Evolutionary conservation across 1,140 invertebrate genomes (phyloP), one percentile per base, ranked within the genome.

Genomic region (Diabrotica virgifera): DNA sequence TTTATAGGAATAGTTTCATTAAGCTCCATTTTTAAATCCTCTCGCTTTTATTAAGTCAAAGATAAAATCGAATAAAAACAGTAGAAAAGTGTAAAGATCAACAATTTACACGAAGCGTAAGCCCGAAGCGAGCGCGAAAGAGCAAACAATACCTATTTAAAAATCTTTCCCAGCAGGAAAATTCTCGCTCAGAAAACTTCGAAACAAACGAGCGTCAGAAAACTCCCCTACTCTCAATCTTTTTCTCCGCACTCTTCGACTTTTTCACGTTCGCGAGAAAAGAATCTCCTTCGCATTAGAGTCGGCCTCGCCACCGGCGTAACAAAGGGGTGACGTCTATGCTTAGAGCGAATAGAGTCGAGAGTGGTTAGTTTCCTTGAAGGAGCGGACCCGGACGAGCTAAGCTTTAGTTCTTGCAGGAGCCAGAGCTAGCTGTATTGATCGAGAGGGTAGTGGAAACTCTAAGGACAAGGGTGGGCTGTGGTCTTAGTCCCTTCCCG

Each of bases 301-400:
- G 14, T 46, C 36, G 52, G 40, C 46, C 51, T 10, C 40, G 40
- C 40, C 40, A n/a, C 8, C n/a, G n/a, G 35, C 46, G 52, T 58
- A 74, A 74, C 72, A 76, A 75, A 75, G 72, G 62, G 62, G 11
- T 66, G 52, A 36, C 12, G 70, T 62, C 24, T 74, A 72, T 63
- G 58, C 6, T n/a, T 3, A 8, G 10, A 8, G 59, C 37, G 56
- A 12, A 70, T 75, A 74, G 58, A 63, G 74, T 52, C 70, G 72
- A 75, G 62, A 73, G 62, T 76, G 66, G 73, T 59, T 5, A 36
- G 38, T 66, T 67, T 68, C 74, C 70, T 75, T 76, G 63, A 76
- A 76, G 75, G 75, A 76, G 74, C 74, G 75, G 75, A 74, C 74
- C 75, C 74, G 75, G 75, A 68, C 74, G 71, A 76, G 72, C 75